These are phyloP conservation scores for Megaustenia siamemsis DNA, from an alignment of 2,888 invertebrate species.

Conservation along the genomic window DNA sequence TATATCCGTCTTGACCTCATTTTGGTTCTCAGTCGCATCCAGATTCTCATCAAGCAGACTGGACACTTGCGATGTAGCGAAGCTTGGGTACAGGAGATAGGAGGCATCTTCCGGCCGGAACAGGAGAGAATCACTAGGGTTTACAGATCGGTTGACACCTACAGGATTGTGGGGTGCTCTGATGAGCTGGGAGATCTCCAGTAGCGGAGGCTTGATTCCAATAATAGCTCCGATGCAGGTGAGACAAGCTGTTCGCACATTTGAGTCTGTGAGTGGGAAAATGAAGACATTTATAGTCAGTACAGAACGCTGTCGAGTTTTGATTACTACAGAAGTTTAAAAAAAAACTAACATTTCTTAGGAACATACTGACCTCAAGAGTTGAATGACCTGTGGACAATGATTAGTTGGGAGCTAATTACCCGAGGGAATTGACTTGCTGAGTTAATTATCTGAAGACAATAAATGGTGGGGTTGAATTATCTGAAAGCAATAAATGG, in stretches of 20 bases:
- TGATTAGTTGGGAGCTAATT: no score
- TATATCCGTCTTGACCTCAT: no score
- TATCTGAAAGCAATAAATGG: no score
- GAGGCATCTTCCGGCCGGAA: slow-evolving; percentile 51
- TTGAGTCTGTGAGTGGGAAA: slow-evolving; percentile 78
- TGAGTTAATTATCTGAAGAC: no score
- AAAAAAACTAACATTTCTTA: no score
- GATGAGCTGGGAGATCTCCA: slow-evolving; percentile 78
- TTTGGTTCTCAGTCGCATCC: background rate
- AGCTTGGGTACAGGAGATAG: slow-evolving; percentile 46
- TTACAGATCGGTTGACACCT: slow-evolving; percentile 53
- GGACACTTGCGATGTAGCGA: slow-evolving; percentile 15
- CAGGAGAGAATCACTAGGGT: slow-evolving; percentile 41
- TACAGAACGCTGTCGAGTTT: no score
- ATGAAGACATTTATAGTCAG: no score
- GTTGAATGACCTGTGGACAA: no score
- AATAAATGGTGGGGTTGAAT: no score
- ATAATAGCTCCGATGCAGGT: slow-evolving; percentile 79
- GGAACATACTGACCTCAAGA: no score
- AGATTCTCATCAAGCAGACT: background rate
- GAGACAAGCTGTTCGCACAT: slow-evolving; percentile 80
- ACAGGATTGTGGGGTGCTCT: slow-evolving; percentile 68
- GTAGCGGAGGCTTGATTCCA: slow-evolving; percentile 77
- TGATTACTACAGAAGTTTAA: no score
- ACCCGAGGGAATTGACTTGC: no score